phyloP scores from a whole-genome alignment of 2,113 vertebrate genomes.

The Tangachromis dhanisi region DNA sequence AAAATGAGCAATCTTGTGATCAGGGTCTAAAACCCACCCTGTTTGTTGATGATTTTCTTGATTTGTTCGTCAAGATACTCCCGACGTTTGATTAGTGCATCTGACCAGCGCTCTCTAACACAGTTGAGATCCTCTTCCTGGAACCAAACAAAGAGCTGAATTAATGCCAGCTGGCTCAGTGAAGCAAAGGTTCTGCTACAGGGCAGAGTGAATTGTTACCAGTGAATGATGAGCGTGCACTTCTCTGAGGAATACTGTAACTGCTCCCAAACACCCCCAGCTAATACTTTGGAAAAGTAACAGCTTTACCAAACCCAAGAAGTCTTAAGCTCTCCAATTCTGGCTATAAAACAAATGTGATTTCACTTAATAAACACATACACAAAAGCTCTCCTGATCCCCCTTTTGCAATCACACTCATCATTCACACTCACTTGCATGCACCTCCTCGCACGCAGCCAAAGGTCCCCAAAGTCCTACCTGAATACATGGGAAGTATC shows the following conservation, averaged over 20 bases:
- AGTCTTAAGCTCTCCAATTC: not conserved
- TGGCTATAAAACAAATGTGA: not conserved
- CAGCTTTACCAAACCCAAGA: not conserved
- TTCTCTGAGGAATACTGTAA: not conserved
- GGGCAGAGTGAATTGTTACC: not conserved
- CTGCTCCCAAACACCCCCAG: not conserved
- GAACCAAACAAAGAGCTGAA: conserved; percentile 7
- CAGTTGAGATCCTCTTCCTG: conserved; percentile 97
- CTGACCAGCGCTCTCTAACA: conserved; percentile 91
- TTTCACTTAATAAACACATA: not conserved
- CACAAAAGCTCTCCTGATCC: not conserved
- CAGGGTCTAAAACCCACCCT: conserved; percentile 64
- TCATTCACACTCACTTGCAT: not conserved
- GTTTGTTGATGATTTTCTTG: conserved; percentile 94
- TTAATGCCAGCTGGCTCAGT: not conserved
- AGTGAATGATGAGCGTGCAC: not conserved
- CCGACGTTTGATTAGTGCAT: conserved; percentile 89
- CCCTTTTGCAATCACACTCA: not conserved
- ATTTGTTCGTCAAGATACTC: conserved; percentile 97
- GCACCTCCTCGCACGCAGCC: not conserved
- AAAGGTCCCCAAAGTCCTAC: conserved; percentile 17
- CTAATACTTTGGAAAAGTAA: not conserved
- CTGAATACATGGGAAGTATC: conserved; percentile 5
- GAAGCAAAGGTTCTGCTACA: not conserved
- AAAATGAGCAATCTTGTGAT: not conserved